Base-by-base conservation (phyloP, 2,888 invertebrate genomes). In the Tetheella fluctuosa region DNA sequence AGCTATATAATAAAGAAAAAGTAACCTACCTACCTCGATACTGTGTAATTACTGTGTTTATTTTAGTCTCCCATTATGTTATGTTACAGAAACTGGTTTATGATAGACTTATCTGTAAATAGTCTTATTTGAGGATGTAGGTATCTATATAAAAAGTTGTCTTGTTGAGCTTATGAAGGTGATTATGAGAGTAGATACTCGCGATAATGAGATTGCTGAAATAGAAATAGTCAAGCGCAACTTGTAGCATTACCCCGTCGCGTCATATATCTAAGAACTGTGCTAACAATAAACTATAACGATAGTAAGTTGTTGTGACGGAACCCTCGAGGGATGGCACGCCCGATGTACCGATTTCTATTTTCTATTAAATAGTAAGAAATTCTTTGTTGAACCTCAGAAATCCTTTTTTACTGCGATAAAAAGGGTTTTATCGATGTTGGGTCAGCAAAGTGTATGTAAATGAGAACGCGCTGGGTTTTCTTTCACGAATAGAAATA, bases 391-490 rank as follows among this genome's bases (percentile, higher is more conserved):
- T 71, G 82, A 83, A 84, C 83, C 84, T 82, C 79, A 81, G 81
- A 86, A 88, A 88, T 85, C 87, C 82, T 83, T 88, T 81, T 87
- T 85, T 83, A 83, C 79, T 80, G 74, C 83, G 79, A 86, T 89
- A 86, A 91, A 89, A 90, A 86, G 84, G 88, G 87, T 83, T 90
- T 89, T 90, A 89, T 89, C 84, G 86, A 72, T 81, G 86, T 85
- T 84, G 88, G 90, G 90, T 90, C 90, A 89, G 90, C 88, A 88
- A 89, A 90, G 86, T 89, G 87, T 90, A 91, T 90, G 90, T 84
- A 90, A 91, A 91, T 90, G 85, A 86, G 84, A 77, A 77, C 80
- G 79, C 77, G 79, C 74, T 73, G 80, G 80, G 82, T 77, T 77
- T 83, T 75, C 73, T 73, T n/a, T n/a, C n/a, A n/a, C 76, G 81